Percentiles rank a stretch among this genome's conserved stretches.
Evolutionary conservation across 2,888 invertebrate genomes (phyloP).

Genomic region (Pheosia tremula): DNA sequence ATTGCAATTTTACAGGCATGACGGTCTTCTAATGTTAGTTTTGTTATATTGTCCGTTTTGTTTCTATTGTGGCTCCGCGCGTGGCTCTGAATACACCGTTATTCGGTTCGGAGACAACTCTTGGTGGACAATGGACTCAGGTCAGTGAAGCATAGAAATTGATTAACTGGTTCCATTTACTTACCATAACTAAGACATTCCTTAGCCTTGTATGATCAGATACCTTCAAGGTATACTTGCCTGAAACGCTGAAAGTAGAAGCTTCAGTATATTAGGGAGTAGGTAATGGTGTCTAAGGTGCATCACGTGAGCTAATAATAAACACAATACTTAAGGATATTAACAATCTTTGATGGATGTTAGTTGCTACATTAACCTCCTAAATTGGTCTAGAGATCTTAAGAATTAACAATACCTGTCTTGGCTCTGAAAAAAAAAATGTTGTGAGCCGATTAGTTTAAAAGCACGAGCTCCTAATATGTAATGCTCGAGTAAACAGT

Average conservation of each 20-base stretch:
- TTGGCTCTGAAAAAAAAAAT: too few relatives aligned
- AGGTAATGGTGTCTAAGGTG: too few relatives aligned
- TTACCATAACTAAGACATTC: background rate
- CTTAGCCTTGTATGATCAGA: background rate
- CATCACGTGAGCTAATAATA: too few relatives aligned
- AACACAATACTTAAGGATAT: too few relatives aligned
- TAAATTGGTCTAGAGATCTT: too few relatives aligned
- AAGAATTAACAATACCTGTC: too few relatives aligned
- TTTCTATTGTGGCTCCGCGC: slow-evolving; percentile 55
- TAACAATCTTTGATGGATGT: too few relatives aligned
- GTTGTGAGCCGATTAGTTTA: too few relatives aligned
- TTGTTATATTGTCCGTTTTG: slow-evolving; percentile 56
- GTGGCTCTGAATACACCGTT: slow-evolving; percentile 62
- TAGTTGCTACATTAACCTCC: too few relatives aligned
- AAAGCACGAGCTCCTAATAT: too few relatives aligned
- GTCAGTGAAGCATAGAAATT: slow-evolving; percentile 1
- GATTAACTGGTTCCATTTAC: slow-evolving; percentile 3
- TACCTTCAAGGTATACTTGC: background rate
- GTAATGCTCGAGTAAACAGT: too few relatives aligned
- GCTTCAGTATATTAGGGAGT: too few relatives aligned
- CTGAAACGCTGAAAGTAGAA: background rate
- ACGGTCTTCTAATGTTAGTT: slow-evolving; percentile 48
- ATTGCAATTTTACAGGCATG: slow-evolving; percentile 72
- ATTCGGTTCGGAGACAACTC: slow-evolving; percentile 38
- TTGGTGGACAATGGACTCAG: slow-evolving; percentile 5